A percentile compares a stretch with the other conserved stretches of the same genome.
Evolutionary conservation across 2,113 vertebrate genomes (phyloP).

Genomic region (Anarrhichthys ocellatus): DNA sequence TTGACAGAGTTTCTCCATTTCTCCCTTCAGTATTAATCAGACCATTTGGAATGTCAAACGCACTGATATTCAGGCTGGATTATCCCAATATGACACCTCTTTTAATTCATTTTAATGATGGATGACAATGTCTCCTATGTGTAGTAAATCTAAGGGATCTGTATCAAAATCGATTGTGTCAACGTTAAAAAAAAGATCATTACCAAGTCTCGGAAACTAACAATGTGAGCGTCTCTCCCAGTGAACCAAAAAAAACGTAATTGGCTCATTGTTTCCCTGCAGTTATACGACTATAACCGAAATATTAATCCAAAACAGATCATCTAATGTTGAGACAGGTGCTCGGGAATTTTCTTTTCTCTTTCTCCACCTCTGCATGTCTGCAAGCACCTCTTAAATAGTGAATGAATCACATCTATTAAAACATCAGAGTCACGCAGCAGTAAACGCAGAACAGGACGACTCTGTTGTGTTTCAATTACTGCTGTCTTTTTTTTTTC

Average conservation of each 20-base stretch:
- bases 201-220: background rate
- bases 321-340: background rate
- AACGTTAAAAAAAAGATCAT: background rate
- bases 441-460: background rate
- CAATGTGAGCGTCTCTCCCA: background rate
- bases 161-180: background rate
- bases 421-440: background rate
- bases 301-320: background rate
- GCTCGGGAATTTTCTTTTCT: background rate
- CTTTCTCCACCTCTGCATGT: background rate
- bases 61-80: conserved; percentile 25
- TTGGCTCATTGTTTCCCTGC: background rate
- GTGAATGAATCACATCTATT: background rate
- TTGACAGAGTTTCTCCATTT: conserved; percentile 26
- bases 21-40: conserved; percentile 44
- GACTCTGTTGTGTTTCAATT: background rate
- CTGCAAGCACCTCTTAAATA: background rate
- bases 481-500: background rate
- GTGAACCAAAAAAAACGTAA: background rate
- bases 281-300: background rate
- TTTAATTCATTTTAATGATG: background rate
- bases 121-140: background rate
- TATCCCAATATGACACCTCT: background rate
- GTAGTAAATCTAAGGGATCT: background rate
- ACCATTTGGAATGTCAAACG: conserved; percentile 23